Evolutionary conservation across 2,888 invertebrate genomes (phyloP), one percentile per base, ranked within the genome.

Genomic region (Macrosiphum euphorbiae): DNA sequence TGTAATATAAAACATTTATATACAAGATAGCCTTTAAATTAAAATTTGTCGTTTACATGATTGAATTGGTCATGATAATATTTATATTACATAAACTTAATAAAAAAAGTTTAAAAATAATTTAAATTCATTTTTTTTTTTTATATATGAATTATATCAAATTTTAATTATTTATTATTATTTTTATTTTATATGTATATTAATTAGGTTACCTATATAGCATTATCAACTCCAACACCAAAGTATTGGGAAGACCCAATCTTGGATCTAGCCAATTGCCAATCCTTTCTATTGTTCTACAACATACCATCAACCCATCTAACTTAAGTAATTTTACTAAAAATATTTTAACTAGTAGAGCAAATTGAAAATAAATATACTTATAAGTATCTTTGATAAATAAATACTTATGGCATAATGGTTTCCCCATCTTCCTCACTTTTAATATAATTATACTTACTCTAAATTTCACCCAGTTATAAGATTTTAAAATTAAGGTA

Each of bases 171-270:
- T 52, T 47, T 47, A 47, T 47, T 47, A 11, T 47, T 47, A 10
- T 47, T 55, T 55, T 55, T 55, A 55, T 55, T 16, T 24, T 55
- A 55, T 55, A 55, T 16, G 55, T 20, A 20, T 55, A 92, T 87
- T 61, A 92, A 92, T 87, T 61, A 92, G 26, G 35, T 92, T 61
- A 35, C 35, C 47, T 26, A 35, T 50, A 11, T 50, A 87, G 58
- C 50, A 87, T 86, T 47, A 47, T 35, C 61, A 86, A 8, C 35
- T 87, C 61, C 87, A 87, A 92, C 92, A 92, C 61, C 91, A 87
- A 61, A 87, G 50, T 61, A 92, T 61, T 87, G 61, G 35, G 16
- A 35, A 85, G 35, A 78, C 35, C 20, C 35, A 78, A 78, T 44
- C 28, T 58, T 89, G 35, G 16, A 89, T 58, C 44, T 44, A 52